Evolutionary conservation across 35 echinoderm and acorn worm species (phyloP), one percentile per base, ranked within the genome.

Genomic region (Diadema setosum): DNA sequence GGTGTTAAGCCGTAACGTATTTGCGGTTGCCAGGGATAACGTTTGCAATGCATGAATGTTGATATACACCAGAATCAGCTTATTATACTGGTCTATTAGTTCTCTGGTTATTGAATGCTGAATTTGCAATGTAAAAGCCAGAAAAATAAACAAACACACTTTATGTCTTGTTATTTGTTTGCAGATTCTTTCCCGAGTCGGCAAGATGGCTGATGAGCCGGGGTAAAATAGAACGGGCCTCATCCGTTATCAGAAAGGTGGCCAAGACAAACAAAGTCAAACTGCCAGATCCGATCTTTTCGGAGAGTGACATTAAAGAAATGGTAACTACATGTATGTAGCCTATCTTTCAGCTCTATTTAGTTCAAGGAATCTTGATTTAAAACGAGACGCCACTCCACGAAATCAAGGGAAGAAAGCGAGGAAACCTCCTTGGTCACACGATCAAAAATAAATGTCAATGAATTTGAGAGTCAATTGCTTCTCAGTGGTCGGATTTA

Each of bases 141-240:
- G n/a, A n/a, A n/a, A n/a, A n/a, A n/a, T n/a, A n/a, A n/a, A n/a
- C n/a, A n/a, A n/a, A n/a, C n/a, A n/a, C n/a, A n/a, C n/a, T n/a
- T n/a, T n/a, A n/a, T n/a, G 30, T 15, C 5, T 14, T 32, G 12
- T 29, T 1, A 33, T 82, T 50, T 35, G 8, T 46, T 49, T 80
- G 12, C 48, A 95, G 89, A 82, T 23, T 89, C 26, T 45, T 96
- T 37, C 65, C 86, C 42, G 94, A 96, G 86, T 96, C 94, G 29
- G 84, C 85, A 1, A 60, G 94, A 50, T 96, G 94, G 94, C 67
- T 96, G 16, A 69, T 96, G 48, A 55, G 69, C 20, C 40, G 73
- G 58, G 76, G 86, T 42, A 83, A 40, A 42, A 85, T 87, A 34
- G 76, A 80, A 0, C 65, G 92, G 46, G 94, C 94, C 2, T 80